phyloP scores from a whole-genome alignment of 2,113 vertebrate genomes.

The Eretmochelys imbricata region DNA sequence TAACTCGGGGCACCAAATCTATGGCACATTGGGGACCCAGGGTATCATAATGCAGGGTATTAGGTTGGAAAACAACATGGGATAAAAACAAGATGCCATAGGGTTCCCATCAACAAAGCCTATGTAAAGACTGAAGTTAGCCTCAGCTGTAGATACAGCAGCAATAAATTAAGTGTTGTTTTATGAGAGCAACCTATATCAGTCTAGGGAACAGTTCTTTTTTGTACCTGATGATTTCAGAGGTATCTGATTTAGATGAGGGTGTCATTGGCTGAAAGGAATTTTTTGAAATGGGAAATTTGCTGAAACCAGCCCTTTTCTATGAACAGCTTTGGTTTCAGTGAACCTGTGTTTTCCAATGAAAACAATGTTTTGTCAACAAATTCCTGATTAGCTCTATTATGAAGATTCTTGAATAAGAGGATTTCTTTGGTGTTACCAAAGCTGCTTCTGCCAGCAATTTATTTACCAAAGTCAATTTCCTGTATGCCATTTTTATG shows the following conservation, averaged over 20 bases:
- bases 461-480: slow-evolving; percentile 58
- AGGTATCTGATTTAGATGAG: slow-evolving; percentile 28
- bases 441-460: slow-evolving; percentile 14
- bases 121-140: background rate
- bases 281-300: background rate
- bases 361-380: background rate
- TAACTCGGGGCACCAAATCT: background rate
- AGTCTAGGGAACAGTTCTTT: slow-evolving; percentile 39
- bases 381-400: background rate
- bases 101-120: background rate
- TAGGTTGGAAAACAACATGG: background rate
- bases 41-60: background rate
- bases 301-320: background rate
- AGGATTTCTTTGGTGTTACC: background rate
- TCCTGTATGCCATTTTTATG: background rate
- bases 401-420: background rate
- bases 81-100: background rate
- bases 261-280: slow-evolving; percentile 21
- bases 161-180: slow-evolving; percentile 13
- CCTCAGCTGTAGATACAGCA: background rate
- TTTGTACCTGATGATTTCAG: background rate
- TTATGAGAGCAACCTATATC: slow-evolving; percentile 16
- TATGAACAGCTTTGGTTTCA: background rate
- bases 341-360: background rate
- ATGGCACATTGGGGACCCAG: background rate